phyloP scores from a whole-genome alignment of 2,797 vertebrate genomes.

The Acridotheres tristis region DNA sequence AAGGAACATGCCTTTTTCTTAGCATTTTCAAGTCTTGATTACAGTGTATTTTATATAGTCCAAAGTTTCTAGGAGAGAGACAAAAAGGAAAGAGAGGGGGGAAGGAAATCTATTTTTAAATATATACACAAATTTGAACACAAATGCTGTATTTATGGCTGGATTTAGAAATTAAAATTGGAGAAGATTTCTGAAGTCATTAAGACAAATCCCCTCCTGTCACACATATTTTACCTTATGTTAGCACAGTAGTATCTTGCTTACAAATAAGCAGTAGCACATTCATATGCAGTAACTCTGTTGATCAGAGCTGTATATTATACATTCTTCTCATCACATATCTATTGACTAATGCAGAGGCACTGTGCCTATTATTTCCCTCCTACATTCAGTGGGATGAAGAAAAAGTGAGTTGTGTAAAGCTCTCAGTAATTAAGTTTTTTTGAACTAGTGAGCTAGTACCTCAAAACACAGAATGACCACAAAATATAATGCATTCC shows the following conservation, averaged over 20 bases:
- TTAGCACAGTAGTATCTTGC: not conserved
- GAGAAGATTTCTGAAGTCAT: not conserved
- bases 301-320: not conserved
- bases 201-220: not conserved
- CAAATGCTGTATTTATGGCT: not conserved
- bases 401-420: not conserved
- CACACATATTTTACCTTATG: not conserved
- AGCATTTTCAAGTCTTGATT: not conserved
- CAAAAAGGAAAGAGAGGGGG: not conserved
- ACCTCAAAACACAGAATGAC: conserved; percentile 15
- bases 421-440: not conserved
- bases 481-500: not conserved
- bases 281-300: not conserved
- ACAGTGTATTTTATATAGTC: not conserved
- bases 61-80: not conserved
- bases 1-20: not conserved
- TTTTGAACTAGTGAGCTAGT: conserved; percentile 4
- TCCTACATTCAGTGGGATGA: not conserved
- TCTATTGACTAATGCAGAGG: not conserved
- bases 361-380: not conserved
- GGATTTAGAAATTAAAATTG: not conserved
- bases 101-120: not conserved
- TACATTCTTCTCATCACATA: not conserved
- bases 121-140: not conserved
- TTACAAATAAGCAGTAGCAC: not conserved